These are phyloP conservation scores for Hemitrygon akajei DNA, from an alignment of 2,797 vertebrate species.

Conservation along the genomic window DNA sequence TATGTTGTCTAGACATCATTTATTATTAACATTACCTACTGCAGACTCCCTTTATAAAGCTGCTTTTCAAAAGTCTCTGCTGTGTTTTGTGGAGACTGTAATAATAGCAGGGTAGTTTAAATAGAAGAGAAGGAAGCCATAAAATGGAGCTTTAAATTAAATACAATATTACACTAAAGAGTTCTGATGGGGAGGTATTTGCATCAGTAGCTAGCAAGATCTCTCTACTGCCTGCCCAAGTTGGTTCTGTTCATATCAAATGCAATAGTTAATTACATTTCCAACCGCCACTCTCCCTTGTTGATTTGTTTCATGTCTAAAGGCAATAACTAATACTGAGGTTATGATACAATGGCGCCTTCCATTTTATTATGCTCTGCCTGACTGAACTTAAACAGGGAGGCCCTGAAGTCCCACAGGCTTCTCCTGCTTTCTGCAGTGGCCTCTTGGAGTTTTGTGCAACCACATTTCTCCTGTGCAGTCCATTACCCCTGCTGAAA, in stretches of 20 bases:
- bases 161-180: background rate
- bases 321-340: background rate
- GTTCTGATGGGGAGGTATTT: background rate
- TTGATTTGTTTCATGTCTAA: background rate
- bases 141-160: constrained; percentile 3
- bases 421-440: too few relatives aligned
- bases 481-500: background rate
- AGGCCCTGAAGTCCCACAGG: background rate
- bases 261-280: background rate
- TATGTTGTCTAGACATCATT: background rate
- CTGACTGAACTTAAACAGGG: background rate
- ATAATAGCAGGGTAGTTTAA: background rate
- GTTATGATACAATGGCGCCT: background rate
- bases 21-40: background rate
- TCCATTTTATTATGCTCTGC: background rate
- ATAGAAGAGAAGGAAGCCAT: background rate
- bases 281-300: background rate
- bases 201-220: background rate
- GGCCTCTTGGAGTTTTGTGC: too few relatives aligned
- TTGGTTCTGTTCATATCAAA: background rate
- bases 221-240: background rate
- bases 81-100: background rate
- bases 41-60: background rate
- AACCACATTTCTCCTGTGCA: background rate
- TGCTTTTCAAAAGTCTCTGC: background rate